Conservation (phyloP, 2,797 vertebrate species). For the Ammospiza maritima region DNA sequence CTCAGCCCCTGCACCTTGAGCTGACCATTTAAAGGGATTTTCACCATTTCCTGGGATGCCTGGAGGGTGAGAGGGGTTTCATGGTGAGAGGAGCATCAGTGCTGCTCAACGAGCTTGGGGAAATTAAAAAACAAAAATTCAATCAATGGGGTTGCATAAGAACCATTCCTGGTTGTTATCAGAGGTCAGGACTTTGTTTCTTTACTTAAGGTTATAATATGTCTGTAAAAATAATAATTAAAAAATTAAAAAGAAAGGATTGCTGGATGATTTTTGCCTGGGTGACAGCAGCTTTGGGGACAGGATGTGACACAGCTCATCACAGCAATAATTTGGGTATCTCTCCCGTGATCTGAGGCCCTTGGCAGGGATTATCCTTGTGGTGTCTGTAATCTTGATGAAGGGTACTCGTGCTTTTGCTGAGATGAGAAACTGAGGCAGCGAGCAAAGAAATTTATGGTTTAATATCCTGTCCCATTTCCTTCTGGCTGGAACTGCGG, state of each 20-base stretch:
- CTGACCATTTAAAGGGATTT: not conserved
- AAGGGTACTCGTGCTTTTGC: not conserved
- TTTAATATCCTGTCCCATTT: constrained; percentile 57
- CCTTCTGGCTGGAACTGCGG: not conserved
- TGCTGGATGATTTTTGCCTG: not conserved
- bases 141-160: rapidly evolving
- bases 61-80: not conserved
- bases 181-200: not conserved
- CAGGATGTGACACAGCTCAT: not conserved
- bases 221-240: not conserved
- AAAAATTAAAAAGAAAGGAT: not conserved
- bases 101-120: not conserved
- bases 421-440: constrained; percentile 49
- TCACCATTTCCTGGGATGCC: not conserved
- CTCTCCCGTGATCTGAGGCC: not conserved
- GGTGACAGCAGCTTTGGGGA: not conserved
- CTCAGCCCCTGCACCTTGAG: rapidly evolving
- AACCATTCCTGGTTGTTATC: not conserved
- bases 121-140: not conserved
- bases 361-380: not conserved
- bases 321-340: not conserved
- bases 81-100: not conserved
- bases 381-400: not conserved
- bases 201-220: not conserved
- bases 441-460: not conserved